A percentile compares a stretch with the other conserved stretches of the same genome.
Conservation (phyloP, 2,113 vertebrate genomes). For the Rousettus leschenaultii region DNA sequence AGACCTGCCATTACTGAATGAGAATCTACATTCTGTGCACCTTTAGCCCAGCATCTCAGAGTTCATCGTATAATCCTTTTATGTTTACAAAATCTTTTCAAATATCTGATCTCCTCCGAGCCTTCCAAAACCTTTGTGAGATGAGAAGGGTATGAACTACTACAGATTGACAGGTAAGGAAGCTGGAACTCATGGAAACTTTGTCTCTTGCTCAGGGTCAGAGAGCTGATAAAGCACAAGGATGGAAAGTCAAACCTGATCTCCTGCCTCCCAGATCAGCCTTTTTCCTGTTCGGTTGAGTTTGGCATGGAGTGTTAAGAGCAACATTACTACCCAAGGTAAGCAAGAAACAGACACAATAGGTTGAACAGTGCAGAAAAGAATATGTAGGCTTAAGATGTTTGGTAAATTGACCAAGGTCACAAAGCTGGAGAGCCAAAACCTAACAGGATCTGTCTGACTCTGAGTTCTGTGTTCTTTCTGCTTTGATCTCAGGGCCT, state of each 20-base stretch:
- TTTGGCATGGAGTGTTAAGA: background rate
- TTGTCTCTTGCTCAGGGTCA: background rate
- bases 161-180: background rate
- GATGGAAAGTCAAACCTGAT: background rate
- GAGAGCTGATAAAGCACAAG: background rate
- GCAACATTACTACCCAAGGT: background rate
- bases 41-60: background rate
- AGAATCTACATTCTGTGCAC: background rate
- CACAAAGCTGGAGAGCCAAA: background rate
- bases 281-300: background rate
- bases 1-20: background rate
- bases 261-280: background rate
- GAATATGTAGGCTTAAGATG: rapidly evolving
- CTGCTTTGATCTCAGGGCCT: background rate
- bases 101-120: background rate
- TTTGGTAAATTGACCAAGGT: background rate
- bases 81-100: background rate
- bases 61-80: background rate
- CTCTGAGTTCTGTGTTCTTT: background rate
- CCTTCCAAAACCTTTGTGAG: background rate
- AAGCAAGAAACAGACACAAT: background rate
- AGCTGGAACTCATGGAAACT: background rate
- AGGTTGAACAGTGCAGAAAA: background rate
- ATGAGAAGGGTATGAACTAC: background rate
- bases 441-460: background rate